phyloP scores from a whole-genome alignment of 2,797 vertebrate species.

The Sebastes matsubarae region DNA sequence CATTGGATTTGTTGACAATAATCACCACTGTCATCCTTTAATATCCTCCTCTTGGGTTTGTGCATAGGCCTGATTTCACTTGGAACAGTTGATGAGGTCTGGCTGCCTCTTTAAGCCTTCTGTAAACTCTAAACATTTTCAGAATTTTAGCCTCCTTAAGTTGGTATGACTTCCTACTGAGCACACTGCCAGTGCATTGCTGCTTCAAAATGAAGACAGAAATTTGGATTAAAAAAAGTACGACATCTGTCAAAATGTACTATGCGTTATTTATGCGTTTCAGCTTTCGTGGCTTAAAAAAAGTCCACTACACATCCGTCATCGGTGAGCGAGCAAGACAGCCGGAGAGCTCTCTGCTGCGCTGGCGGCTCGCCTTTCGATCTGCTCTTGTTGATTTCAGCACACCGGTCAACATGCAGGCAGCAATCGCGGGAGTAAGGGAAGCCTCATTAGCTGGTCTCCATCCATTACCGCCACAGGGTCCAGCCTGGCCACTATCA shows the following conservation, averaged over 20 bases:
- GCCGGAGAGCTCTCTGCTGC: slow-evolving; percentile 25
- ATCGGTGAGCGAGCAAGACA: slow-evolving; percentile 19
- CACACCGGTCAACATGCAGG: slow-evolving; percentile 58
- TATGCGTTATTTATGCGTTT: background rate
- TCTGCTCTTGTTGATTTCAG: slow-evolving; percentile 67
- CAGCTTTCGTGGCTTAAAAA: slow-evolving; percentile 7
- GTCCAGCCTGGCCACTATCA: slow-evolving; percentile 74
- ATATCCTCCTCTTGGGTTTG: background rate
- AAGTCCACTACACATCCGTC: slow-evolving; percentile 34
- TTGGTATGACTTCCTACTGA: background rate
- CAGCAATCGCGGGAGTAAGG: slow-evolving; percentile 38
- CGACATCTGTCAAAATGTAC: slow-evolving; percentile 9
- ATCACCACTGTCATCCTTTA: background rate
- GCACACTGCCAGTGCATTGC: background rate
- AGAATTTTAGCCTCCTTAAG: background rate
- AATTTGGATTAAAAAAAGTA: background rate
- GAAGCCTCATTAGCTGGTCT: slow-evolving; percentile 77
- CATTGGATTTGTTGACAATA: background rate
- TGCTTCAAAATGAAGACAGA: background rate
- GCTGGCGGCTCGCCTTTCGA: slow-evolving; percentile 51
- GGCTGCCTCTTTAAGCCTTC: background rate
- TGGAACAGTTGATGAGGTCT: background rate
- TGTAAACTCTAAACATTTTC: slow-evolving; percentile 1
- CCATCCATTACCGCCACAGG: slow-evolving; percentile 80
- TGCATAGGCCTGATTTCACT: background rate